These are phyloP conservation scores for Phoenicopterus ruber DNA, from an alignment of 2,113 vertebrate species.

Conservation along the genomic window DNA sequence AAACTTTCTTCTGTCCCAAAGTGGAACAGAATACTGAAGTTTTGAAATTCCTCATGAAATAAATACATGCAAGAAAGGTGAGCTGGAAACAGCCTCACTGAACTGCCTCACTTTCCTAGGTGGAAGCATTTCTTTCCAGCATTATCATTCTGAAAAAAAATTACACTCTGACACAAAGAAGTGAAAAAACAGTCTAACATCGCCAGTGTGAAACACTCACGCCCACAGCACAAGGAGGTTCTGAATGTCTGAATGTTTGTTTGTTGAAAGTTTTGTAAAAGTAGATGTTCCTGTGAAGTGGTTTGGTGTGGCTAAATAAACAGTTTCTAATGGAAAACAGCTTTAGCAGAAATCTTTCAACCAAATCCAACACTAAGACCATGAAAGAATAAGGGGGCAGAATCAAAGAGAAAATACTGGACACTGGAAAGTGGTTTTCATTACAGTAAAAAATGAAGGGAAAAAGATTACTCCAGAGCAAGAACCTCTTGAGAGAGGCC, in stretches of 20 bases:
- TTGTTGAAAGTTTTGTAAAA: neutral
- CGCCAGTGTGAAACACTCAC: neutral
- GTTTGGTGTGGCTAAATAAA: neutral
- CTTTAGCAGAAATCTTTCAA: neutral
- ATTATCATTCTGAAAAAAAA: neutral
- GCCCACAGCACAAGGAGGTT: neutral
- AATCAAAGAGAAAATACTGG: neutral
- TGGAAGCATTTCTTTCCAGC: neutral
- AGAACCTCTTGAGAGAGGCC: neutral
- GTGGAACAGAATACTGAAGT: neutral
- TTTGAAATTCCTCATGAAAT: neutral
- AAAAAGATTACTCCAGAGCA: neutral
- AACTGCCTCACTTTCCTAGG: neutral
- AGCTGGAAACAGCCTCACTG: neutral
- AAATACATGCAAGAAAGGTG: neutral
- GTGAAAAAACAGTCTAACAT: neutral
- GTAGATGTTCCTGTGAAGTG: neutral
- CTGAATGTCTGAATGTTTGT: neutral
- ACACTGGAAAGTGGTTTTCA: neutral
- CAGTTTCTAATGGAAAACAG: neutral
- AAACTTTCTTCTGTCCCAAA: neutral
- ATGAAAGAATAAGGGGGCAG: neutral
- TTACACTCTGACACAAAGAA: neutral
- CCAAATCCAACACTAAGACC: neutral
- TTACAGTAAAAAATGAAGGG: neutral